A percentile compares a stretch with the other conserved stretches of the same genome.
These are phyloP conservation scores for Motacilla tschutschensis DNA, from an alignment of 2,113 vertebrate species.

Conservation along the genomic window DNA sequence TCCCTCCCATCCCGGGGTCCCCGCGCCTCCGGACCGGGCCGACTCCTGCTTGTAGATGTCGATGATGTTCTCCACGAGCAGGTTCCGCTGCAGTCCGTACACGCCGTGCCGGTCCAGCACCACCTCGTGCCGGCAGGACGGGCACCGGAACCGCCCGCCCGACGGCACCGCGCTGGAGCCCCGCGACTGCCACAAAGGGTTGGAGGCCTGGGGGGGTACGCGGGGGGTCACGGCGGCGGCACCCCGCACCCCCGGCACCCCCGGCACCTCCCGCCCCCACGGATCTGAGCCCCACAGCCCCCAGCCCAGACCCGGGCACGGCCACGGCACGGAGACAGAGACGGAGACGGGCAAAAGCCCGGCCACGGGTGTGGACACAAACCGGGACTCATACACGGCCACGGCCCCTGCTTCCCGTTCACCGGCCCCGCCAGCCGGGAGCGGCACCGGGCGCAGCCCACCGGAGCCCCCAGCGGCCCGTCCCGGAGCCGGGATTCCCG, in stretches of 20 bases:
- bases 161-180: conserved; percentile 77
- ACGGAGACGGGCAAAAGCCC: not conserved
- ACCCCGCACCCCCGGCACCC: no score
- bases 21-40: not conserved
- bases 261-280: fast-evolving
- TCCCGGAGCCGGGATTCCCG: not conserved
- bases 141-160: conserved; percentile 88
- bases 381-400: not conserved
- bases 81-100: conserved; percentile 91
- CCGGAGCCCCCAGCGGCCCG: not conserved
- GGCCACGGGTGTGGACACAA: not conserved
- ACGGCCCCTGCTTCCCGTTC: not conserved
- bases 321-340: not conserved
- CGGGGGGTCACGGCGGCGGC: not conserved
- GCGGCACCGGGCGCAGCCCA: not conserved
- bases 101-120: conserved; percentile 95
- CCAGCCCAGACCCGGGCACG: no score
- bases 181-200: conserved; percentile 85
- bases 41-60: conserved; percentile 92
- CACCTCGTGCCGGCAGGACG: conserved; percentile 94
- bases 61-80: conserved; percentile 96
- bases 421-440: not conserved
- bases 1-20: not conserved
- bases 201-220: conserved; percentile 73
- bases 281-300: not conserved